Conservation (phyloP, 2,113 vertebrate genomes). For the Cavia porcellus region DNA sequence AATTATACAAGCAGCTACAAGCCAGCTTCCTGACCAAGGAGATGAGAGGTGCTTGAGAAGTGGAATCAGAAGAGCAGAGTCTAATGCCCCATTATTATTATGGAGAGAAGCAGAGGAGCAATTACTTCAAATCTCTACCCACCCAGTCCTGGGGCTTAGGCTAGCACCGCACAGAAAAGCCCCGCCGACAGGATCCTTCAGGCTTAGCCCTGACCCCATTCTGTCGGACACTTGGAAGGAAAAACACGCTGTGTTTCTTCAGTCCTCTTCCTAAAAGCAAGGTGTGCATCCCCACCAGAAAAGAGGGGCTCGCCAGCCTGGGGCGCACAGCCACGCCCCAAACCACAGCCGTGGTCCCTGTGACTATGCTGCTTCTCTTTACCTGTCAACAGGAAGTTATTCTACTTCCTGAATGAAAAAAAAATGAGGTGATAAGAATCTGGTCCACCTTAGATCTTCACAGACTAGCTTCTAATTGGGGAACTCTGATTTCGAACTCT, state of each 20-base stretch:
- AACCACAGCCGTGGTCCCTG: neutral
- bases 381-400: neutral
- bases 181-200: neutral
- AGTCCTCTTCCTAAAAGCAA: neutral
- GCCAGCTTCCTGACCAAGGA: neutral
- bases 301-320: neutral
- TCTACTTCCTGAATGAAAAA: neutral
- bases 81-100: neutral
- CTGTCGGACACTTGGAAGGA: neutral
- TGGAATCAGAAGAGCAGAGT: neutral
- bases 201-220: neutral
- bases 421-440: neutral
- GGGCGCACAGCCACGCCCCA: no score
- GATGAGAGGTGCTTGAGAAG: neutral
- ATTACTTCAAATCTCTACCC: slow-evolving; percentile 14
- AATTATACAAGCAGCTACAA: neutral
- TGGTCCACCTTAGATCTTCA: neutral
- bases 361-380: neutral
- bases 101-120: neutral
- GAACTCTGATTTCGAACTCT: neutral
- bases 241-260: neutral
- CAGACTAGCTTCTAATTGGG: neutral
- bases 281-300: neutral
- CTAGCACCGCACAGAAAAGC: neutral
- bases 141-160: neutral